A percentile compares a stretch with the other conserved stretches of the same genome.
Evolutionary conservation across 1,140 invertebrate species (phyloP).

Genomic region (Drosophila punjabiensis): DNA sequence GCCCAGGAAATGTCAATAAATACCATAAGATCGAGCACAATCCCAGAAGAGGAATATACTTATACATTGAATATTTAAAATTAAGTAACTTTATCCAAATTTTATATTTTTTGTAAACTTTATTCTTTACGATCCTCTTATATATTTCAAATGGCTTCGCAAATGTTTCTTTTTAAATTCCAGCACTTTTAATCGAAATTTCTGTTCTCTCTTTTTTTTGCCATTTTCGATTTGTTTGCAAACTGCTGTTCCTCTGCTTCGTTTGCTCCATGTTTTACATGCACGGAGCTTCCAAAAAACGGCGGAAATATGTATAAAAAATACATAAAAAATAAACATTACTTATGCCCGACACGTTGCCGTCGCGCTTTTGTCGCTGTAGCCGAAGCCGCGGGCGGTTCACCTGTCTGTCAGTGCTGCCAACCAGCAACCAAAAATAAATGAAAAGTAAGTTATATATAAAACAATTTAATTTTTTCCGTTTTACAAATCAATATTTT

Average conservation of each 20-base stretch:
- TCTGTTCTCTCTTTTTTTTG: conserved; percentile 18
- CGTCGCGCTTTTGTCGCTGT: conserved; percentile 51
- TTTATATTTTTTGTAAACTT: not conserved
- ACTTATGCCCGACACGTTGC: conserved; percentile 72
- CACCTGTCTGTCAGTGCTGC: conserved; percentile 15
- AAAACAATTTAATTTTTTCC: not conserved
- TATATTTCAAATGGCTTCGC: not conserved
- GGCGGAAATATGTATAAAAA: conserved; percentile 41
- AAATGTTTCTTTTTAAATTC: conserved; percentile 15
- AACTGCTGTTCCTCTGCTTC: conserved; percentile 3
- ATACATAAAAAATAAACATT: conserved; percentile 68
- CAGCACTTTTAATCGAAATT: conserved; percentile 13
- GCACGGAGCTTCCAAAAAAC: conserved; percentile 32
- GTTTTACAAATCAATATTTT: not conserved
- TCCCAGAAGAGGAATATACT: not conserved
- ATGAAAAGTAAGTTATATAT: too few species aligned
- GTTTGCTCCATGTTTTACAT: conserved; percentile 60
- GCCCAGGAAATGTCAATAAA: conserved; percentile 18
- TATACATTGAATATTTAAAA: not conserved
- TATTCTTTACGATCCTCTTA: not conserved
- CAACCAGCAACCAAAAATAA: not conserved
- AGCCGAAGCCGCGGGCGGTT: conserved; percentile 30
- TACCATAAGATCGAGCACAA: not conserved
- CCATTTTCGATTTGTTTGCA: conserved; percentile 40
- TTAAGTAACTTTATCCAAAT: too few species aligned